Conservation (phyloP, 2,797 vertebrate species). For the Smutsia temminckii region DNA sequence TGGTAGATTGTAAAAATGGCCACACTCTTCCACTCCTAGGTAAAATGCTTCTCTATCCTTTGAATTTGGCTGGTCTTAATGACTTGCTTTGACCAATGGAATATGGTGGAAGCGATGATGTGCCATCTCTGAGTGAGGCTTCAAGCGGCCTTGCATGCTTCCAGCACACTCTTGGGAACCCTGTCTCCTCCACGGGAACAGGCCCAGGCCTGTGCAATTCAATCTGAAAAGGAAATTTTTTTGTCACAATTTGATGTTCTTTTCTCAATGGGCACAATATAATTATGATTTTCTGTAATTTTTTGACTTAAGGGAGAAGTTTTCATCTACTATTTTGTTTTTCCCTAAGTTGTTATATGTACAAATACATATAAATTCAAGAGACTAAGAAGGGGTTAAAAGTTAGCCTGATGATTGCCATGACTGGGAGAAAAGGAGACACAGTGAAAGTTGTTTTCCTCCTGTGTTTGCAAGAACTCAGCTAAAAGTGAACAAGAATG, state of each 20-base stretch:
- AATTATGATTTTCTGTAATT: background rate
- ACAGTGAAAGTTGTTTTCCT: background rate
- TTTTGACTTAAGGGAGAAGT: background rate
- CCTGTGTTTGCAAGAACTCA: background rate
- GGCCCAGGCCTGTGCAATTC: background rate
- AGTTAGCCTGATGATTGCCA: background rate
- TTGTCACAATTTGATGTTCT: background rate
- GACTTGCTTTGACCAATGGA: background rate
- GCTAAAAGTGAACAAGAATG: slow-evolving; percentile 6
- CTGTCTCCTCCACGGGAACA: background rate
- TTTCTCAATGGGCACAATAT: background rate
- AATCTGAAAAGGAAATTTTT: background rate
- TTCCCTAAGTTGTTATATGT: background rate
- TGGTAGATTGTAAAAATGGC: background rate
- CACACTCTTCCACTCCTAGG: background rate
- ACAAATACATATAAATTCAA: background rate
- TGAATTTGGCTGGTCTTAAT: background rate
- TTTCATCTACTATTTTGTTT: background rate
- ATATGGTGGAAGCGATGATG: background rate
- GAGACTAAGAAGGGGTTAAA: background rate
- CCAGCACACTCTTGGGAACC: background rate
- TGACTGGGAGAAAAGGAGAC: background rate
- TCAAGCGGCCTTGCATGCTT: background rate
- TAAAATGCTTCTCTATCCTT: background rate
- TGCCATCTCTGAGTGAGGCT: background rate